Percentiles rank a stretch among this genome's conserved stretches.
These are phyloP conservation scores for Danio jaintianensis DNA, from an alignment of 2,797 vertebrate species.

Conservation along the genomic window DNA sequence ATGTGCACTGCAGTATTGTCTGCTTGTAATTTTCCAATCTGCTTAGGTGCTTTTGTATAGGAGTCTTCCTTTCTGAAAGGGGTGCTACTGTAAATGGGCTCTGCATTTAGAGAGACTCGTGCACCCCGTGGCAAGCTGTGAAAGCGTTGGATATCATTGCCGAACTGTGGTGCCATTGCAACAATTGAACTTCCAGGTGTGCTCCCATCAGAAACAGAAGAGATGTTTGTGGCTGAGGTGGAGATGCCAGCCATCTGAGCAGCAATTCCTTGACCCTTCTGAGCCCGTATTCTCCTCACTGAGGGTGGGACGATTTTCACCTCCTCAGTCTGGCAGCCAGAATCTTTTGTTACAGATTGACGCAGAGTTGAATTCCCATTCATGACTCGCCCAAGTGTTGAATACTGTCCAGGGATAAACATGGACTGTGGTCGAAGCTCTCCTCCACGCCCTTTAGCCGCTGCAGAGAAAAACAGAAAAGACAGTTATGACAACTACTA, in stretches of 20 bases:
- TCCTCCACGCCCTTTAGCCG: constrained; percentile 79
- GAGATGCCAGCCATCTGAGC: constrained; percentile 93
- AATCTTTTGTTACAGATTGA: constrained; percentile 86
- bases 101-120: constrained; percentile 83
- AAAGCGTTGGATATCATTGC: constrained; percentile 83
- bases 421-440: constrained; percentile 86
- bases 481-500: constrained; percentile 45
- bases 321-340: constrained; percentile 94
- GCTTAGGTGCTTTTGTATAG: constrained; percentile 64
- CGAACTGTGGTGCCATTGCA: constrained; percentile 78
- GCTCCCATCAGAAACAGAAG: constrained; percentile 79
- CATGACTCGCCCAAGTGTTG: constrained; percentile 85
- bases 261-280: constrained; percentile 94
- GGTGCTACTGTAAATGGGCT: constrained; percentile 80
- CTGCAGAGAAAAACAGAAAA: constrained; percentile 63
- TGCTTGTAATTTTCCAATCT: constrained; percentile 81
- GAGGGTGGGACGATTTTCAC: constrained; percentile 93
- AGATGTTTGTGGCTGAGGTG: constrained; percentile 87
- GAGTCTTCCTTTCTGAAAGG: constrained; percentile 78
- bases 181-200: constrained; percentile 75
- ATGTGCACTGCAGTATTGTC: constrained; percentile 81
- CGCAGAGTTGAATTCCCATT: constrained; percentile 77
- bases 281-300: constrained; percentile 92
- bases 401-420: constrained; percentile 89
- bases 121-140: constrained; percentile 92